phyloP scores from a whole-genome alignment of 2,113 vertebrate species.

The Nyctereutes procyonoides region DNA sequence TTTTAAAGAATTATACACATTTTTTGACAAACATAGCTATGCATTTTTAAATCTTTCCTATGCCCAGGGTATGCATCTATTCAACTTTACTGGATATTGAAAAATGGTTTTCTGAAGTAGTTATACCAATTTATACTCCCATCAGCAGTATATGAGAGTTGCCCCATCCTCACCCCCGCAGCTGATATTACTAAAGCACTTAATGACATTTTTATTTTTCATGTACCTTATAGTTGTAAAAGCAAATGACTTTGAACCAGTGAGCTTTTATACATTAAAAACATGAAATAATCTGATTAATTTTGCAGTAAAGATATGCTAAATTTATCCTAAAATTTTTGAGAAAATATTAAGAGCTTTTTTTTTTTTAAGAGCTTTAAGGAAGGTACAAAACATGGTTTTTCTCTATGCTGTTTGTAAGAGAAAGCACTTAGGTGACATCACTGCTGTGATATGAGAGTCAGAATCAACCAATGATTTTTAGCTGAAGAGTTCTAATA shows the following conservation, averaged over 20 bases:
- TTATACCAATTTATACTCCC: neutral
- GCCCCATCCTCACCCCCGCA: neutral
- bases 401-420: neutral
- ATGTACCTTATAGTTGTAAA: neutral
- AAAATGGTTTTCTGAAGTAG: constrained; percentile 4
- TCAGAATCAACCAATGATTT: neutral
- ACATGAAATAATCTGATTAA: neutral
- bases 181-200: neutral
- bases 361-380: neutral
- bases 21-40: neutral
- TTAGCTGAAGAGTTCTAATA: neutral
- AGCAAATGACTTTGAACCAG: constrained; percentile 31
- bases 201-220: constrained; percentile 27
- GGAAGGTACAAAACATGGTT: neutral
- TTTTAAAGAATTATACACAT: neutral
- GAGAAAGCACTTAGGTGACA: neutral
- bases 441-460: neutral
- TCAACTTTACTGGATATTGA: neutral
- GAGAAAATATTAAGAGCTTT: neutral
- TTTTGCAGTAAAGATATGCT: neutral
- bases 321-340: neutral
- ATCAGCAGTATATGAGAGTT: neutral
- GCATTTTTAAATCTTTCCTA: neutral
- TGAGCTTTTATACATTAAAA: neutral
- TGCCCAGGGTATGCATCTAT: neutral